Evolutionary conservation across 2,113 vertebrate genomes (phyloP).

Genomic region (Piaya cayana): DNA sequence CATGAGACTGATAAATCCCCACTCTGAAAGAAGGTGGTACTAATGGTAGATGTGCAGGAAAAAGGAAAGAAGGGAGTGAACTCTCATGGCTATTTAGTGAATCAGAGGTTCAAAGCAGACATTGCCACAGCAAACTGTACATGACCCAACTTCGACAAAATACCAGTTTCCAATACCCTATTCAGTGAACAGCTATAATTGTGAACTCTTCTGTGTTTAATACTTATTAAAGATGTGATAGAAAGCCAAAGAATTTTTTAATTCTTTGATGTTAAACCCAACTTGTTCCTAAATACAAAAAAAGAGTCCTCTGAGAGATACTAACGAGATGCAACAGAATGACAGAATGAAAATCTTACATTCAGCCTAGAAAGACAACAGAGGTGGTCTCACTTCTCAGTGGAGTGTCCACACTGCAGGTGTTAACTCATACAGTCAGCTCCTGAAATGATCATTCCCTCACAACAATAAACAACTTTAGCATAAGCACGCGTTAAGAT

Average conservation of each 20-base stretch:
- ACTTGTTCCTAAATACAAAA: not conserved
- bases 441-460: not conserved
- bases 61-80: not conserved
- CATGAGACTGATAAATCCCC: not conserved
- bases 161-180: not conserved
- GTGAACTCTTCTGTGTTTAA: not conserved
- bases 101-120: not conserved
- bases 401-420: not conserved
- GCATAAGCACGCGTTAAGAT: not conserved
- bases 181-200: not conserved
- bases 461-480: not conserved
- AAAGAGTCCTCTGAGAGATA: not conserved
- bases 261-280: not conserved
- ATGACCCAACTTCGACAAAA: not conserved
- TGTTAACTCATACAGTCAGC: not conserved
- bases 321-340: not conserved
- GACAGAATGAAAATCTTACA: not conserved
- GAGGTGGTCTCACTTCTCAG: not conserved
- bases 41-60: not conserved
- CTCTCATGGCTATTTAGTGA: not conserved
- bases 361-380: accelerated
- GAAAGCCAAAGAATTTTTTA: not conserved
- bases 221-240: not conserved
- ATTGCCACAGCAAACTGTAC: not conserved
- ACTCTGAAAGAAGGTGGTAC: not conserved